Evolutionary conservation across 1,140 invertebrate genomes (phyloP).

Genomic region (Procambarus clarkii): DNA sequence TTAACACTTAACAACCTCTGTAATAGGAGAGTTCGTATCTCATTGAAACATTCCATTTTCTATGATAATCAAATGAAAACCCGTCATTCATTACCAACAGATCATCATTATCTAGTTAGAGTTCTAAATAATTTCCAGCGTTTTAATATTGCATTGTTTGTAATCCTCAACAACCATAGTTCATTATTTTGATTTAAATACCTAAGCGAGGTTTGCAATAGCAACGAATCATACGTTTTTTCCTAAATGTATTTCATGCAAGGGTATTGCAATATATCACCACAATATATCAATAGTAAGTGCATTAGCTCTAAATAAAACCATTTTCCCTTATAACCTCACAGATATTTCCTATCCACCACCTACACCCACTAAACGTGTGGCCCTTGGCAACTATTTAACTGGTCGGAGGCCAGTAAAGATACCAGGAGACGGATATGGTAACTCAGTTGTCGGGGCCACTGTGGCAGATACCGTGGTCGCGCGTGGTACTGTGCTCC

Average conservation of each 20-base stretch:
- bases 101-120: background rate
- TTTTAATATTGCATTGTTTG: too few species aligned
- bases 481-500: background rate
- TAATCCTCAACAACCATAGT: too few species aligned
- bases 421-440: background rate
- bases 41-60: background rate
- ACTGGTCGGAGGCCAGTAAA: background rate
- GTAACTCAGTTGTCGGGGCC: background rate
- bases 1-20: too few species aligned
- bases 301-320: too few species aligned
- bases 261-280: background rate
- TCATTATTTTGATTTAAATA: background rate
- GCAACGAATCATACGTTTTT: background rate
- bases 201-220: background rate
- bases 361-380: too few species aligned
- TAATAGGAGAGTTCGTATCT: background rate
- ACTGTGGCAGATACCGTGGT: background rate
- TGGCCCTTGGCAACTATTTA: background rate
- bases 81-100: background rate
- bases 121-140: too few species aligned
- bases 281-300: background rate
- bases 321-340: too few species aligned
- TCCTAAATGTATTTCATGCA: background rate
- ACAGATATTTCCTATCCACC: too few species aligned
- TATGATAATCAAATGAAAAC: background rate